Percentiles rank a stretch among this genome's conserved stretches.
These are phyloP conservation scores for Halcyon malimbica DNA, from an alignment of 2,113 vertebrate genomes.

Conservation along the genomic window DNA sequence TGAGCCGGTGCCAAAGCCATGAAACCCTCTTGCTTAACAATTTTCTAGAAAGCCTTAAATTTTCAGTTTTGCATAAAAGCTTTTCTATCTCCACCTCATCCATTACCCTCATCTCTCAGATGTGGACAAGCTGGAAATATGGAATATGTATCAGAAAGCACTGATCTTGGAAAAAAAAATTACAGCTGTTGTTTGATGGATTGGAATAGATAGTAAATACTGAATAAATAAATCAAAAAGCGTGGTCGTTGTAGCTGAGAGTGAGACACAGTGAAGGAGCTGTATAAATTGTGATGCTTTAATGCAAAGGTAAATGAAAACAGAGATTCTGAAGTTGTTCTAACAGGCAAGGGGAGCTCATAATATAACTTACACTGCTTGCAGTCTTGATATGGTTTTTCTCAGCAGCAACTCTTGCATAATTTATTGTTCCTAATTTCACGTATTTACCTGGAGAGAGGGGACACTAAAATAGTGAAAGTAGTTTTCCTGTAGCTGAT, in stretches of 20 bases:
- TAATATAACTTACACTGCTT: background rate
- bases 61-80: background rate
- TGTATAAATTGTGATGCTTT: background rate
- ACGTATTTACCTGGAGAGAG: background rate
- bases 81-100: background rate
- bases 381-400: background rate
- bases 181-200: background rate
- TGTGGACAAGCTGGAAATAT: background rate
- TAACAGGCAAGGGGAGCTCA: background rate
- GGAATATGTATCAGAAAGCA: background rate
- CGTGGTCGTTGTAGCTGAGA: background rate
- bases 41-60: background rate
- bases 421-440: constrained; percentile 3
- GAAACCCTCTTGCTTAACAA: background rate
- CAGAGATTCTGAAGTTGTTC: background rate
- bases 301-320: background rate
- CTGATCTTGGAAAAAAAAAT: background rate
- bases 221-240: background rate
- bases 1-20: background rate
- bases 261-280: background rate
- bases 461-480: background rate
- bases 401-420: background rate
- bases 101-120: background rate
- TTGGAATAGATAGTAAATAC: background rate
- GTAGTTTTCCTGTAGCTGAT: background rate